Base-by-base conservation (phyloP, 2,113 vertebrate species). In the Diphyllodes magnificus region DNA sequence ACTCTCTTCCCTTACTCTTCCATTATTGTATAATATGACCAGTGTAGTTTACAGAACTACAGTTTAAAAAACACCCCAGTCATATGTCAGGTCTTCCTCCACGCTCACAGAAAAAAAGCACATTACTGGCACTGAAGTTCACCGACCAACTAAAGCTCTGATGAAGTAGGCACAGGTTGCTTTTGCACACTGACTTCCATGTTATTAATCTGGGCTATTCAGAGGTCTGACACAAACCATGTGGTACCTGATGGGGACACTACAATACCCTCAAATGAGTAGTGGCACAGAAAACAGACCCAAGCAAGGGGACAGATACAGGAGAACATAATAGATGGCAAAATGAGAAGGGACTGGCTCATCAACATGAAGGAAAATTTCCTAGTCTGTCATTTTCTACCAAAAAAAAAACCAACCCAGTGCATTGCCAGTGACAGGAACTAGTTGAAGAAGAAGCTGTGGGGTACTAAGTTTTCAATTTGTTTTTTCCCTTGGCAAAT, bases 261-360 rank as follows among this genome's bases (percentile, higher is more conserved):
- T 1, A n/a, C 3, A 25, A 44, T 15, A 39, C 6, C 35, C 47
- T 33, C 18, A 82, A 51, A 35, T 16, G 14, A 51, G 14, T 4
- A 68, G 45, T 2, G 8, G 5, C 10, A 14, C 49, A 91, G 22
- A 54, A 80, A 80, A 33, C 2, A 31, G 56, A 50, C 24, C 31
- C 44, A 70, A 54, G 45, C 11, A 69, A 80, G 12, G 20, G 11
- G 21, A 59, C 28, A 70, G 33, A 24, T 10, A 27, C 0, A 44
- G 18, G 5, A 66, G 21, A 68, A 76, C 2, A 16, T 7, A 49
- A n/a, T 0, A 66, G 11, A 13, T 11, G n/a, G 42, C 2, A 39
- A 63, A 45, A 78, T 8, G 15, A 70, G 45, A 89, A 65, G 7
- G 19, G 17, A 35, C 10, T 30, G 40, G 20, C 20, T 71, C 11